Base-by-base conservation (phyloP, 2,888 invertebrate genomes). In the Philereme transversata region DNA sequence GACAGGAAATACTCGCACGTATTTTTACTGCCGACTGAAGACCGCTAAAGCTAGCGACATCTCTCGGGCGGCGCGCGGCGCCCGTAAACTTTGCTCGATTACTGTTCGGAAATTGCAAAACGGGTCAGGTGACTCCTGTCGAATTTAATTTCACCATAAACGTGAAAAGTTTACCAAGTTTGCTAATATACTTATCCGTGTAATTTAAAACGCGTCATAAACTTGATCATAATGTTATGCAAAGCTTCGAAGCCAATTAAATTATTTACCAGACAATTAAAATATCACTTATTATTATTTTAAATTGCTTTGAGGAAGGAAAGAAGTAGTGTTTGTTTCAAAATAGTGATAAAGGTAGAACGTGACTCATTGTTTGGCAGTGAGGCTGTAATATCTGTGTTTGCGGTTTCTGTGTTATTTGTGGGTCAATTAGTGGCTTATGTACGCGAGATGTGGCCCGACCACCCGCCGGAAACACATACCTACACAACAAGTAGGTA, bases 1-100 rank as follows among this genome's bases (percentile, higher is more conserved):
- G 85, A 87, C 88, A 87, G 87, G 87, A 88, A 86, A 88, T 88
- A 87, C 88, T 86, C 87, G 87, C 88, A 87, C 87, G 89, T 88
- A 89, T 88, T 89, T 90, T 90, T 90, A 87, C 87, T 83, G 84
- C 79, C 83, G 78, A 74, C 79, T 79, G 83, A 84, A 81, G 83
- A 84, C 79, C 81, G 56, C 62, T 65, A 66, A 61, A 74, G 74
- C 74, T 71, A 71, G 86, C 83, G 88, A 87, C 88, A 88, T 87
- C 88, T 87, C 82, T 81, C 77, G 85, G 77, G 79, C 79, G 84
- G 80, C 60, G 51, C 63, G 69, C 57, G 64, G 60, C 64, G 56
- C 55, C 56, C 56, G 52, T 63, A 61, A 69, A 64, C 57, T 60
- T 60, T 60, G 64, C 64, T 57, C 64, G 60, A 64, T 60, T 57